Evolutionary conservation across 2,797 vertebrate genomes (phyloP).

Genomic region (Margarornis squamiger): DNA sequence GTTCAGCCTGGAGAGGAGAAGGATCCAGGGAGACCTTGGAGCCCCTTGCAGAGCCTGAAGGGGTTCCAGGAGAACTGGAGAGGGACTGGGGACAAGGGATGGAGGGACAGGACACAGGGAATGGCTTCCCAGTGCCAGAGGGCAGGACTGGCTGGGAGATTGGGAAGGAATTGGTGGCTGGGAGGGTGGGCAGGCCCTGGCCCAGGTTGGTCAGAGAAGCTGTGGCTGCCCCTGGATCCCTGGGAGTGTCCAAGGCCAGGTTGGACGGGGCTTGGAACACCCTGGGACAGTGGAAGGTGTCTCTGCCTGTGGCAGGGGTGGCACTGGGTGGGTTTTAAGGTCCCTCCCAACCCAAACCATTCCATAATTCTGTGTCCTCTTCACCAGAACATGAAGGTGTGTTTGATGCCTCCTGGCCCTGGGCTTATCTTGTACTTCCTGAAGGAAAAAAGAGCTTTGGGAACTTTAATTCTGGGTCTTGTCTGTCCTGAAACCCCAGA

Average conservation of each 20-base stretch:
- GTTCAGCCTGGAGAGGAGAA: not conserved
- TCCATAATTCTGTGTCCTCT: too few species aligned
- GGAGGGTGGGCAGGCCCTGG: not conserved
- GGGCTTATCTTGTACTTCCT: too few species aligned
- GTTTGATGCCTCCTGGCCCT: too few species aligned
- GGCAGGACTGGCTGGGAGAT: not conserved
- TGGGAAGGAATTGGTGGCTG: not conserved
- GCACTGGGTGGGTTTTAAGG: not conserved
- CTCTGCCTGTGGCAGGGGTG: not conserved
- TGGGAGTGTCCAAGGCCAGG: not conserved
- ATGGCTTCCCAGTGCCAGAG: not conserved
- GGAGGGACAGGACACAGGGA: not conserved
- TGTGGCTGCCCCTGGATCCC: not conserved
- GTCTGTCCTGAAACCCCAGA: too few species aligned
- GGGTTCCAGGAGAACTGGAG: not conserved
- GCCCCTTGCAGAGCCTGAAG: not conserved
- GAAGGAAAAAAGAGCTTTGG: too few species aligned
- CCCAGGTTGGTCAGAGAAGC: not conserved
- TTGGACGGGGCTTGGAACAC: not conserved
- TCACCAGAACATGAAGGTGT: too few species aligned
- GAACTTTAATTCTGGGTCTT: too few species aligned
- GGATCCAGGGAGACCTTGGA: not conserved
- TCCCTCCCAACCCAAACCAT: not conserved
- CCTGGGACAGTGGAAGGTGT: not conserved
- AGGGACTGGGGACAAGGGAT: rapidly evolving